Evolutionary conservation across 2,888 invertebrate species (phyloP).

Genomic region (Crepidodera aurea): DNA sequence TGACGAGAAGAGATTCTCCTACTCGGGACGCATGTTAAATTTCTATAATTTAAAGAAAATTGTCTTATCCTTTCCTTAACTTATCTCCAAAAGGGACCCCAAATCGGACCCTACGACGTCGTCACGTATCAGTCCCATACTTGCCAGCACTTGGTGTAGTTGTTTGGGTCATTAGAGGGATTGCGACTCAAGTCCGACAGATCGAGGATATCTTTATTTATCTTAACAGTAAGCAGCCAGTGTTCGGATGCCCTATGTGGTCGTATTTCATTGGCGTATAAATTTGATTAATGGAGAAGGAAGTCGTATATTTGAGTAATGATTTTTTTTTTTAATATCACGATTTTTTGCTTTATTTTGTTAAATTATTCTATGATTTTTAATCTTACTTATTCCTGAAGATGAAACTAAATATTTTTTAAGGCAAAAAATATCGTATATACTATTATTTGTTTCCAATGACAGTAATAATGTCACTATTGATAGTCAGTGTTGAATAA

Average conservation of each 20-base stretch:
- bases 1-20: too few relatives aligned
- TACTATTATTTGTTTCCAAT: too few relatives aligned
- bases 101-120: conserved; percentile 3
- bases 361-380: too few relatives aligned
- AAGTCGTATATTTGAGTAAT: too few relatives aligned
- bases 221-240: conserved; percentile 54
- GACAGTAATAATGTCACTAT: too few relatives aligned
- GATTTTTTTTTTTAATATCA: too few relatives aligned
- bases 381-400: too few relatives aligned
- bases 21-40: background rate
- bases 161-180: conserved; percentile 60
- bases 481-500: too few relatives aligned
- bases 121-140: conserved; percentile 55
- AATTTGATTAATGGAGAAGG: background rate
- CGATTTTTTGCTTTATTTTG: too few relatives aligned
- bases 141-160: conserved; percentile 56
- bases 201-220: conserved; percentile 61
- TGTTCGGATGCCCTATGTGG: conserved; percentile 53
- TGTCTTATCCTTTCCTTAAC: background rate
- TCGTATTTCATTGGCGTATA: background rate
- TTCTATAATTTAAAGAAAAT: background rate
- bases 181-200: conserved; percentile 23
- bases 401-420: too few relatives aligned
- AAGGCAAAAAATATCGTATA: too few relatives aligned
- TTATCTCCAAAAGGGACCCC: background rate